A percentile compares a stretch with the other conserved stretches of the same genome.
These are phyloP conservation scores for Melanotaenia parkinsoni DNA, from an alignment of 2,797 vertebrate genomes.

Conservation along the genomic window DNA sequence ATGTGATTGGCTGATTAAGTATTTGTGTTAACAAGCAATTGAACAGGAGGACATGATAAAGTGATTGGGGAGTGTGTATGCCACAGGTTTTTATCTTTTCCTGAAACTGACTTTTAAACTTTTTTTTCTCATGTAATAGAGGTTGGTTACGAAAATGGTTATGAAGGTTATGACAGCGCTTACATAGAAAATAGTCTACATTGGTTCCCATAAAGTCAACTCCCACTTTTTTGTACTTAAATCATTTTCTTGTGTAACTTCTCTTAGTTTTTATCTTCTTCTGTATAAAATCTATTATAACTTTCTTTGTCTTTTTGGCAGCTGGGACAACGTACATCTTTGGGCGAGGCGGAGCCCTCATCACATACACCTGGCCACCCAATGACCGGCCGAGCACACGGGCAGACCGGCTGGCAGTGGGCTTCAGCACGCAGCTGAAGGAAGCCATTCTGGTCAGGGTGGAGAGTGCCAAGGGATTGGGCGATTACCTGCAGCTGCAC, in stretches of 20 bases:
- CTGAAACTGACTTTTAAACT: too few species aligned
- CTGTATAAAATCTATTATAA: background rate
- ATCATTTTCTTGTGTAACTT: too few species aligned
- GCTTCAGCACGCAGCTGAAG: constrained; percentile 95
- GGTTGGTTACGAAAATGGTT: too few species aligned
- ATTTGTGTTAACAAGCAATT: too few species aligned
- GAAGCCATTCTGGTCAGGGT: constrained; percentile 93
- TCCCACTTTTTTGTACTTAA: background rate
- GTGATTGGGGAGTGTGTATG: background rate
- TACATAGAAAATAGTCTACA: background rate
- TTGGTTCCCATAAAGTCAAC: background rate
- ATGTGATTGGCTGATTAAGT: too few species aligned
- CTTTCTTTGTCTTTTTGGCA: constrained; percentile 60
- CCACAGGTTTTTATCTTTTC: too few species aligned
- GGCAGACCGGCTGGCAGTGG: constrained; percentile 95
- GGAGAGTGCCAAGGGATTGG: constrained; percentile 93
- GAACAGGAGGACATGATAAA: too few species aligned
- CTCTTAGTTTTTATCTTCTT: background rate
- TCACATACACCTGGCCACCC: constrained; percentile 96
- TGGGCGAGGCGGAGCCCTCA: constrained; percentile 92
- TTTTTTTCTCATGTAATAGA: too few species aligned
- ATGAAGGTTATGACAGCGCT: constrained; percentile 10
- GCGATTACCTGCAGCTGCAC: constrained; percentile 94
- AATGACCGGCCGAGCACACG: constrained; percentile 96
- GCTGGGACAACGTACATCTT: constrained; percentile 98